Evolutionary conservation across 2,888 invertebrate genomes (phyloP).

Genomic region (Leucophora obtusa): DNA sequence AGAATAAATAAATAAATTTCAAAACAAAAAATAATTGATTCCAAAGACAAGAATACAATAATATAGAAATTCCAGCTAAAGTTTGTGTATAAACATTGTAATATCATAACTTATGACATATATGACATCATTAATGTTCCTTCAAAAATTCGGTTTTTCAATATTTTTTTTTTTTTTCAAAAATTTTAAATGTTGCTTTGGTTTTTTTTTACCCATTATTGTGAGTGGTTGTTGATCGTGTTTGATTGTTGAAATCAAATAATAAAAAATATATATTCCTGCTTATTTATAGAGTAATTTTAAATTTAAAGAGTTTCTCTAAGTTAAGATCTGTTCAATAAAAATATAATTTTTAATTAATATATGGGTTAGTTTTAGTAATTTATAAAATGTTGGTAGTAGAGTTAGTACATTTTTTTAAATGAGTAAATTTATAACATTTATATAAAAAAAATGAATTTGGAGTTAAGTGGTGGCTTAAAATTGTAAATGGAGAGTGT

Average conservation of each 20-base stretch:
- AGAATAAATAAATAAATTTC: no score
- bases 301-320: background rate
- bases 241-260: slow-evolving; percentile 51
- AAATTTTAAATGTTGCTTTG: background rate
- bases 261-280: background rate
- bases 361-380: slow-evolving; percentile 18
- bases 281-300: background rate
- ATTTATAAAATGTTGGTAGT: background rate
- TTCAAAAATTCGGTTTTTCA: no score
- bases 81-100: no score
- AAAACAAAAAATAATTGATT: no score
- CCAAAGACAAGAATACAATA: no score
- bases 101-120: no score
- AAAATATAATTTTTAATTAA: background rate
- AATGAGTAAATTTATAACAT: background rate
- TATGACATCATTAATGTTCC: no score
- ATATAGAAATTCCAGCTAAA: no score
- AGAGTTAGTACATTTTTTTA: background rate
- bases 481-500: slow-evolving; percentile 2
- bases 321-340: slow-evolving; percentile 32
- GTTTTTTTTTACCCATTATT: slow-evolving; percentile 34
- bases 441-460: no score
- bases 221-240: slow-evolving; percentile 63
- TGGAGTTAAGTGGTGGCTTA: slow-evolving; percentile 49
- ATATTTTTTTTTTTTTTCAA: slow-evolving; percentile 4